Evolutionary conservation across 2,797 vertebrate genomes (phyloP).

Genomic region (Taeniopygia guttata): DNA sequence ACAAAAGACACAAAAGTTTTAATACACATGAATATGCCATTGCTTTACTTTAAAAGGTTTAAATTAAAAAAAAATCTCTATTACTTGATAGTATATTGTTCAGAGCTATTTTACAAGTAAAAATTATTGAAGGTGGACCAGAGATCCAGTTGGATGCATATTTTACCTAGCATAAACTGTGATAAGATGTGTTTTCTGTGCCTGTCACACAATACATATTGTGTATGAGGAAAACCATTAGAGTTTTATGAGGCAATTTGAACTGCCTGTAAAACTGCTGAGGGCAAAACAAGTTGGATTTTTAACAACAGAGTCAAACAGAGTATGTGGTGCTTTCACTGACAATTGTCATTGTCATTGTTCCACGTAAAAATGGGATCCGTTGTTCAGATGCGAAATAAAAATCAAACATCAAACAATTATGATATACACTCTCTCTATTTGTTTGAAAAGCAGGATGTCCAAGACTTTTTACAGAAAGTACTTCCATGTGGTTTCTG

Average conservation of each 20-base stretch:
- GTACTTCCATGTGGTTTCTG: background rate
- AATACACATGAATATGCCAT: too few relatives aligned
- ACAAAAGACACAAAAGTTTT: background rate
- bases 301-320: constrained; percentile 7
- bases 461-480: background rate
- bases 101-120: background rate
- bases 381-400: background rate
- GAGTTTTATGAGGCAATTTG: constrained; percentile 24
- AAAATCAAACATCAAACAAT: background rate
- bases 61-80: background rate
- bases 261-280: background rate
- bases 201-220: background rate
- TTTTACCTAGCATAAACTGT: background rate
- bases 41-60: background rate
- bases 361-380: background rate
- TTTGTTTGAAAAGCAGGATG: background rate
- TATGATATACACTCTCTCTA: background rate
- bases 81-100: background rate
- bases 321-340: background rate
- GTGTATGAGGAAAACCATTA: background rate
- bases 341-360: background rate
- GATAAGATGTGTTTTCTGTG: background rate
- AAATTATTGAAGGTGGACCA: background rate
- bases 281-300: background rate
- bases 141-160: background rate